These are phyloP conservation scores for Zaprionus nigranus DNA, from an alignment of 1,140 invertebrate species.

Conservation along the genomic window DNA sequence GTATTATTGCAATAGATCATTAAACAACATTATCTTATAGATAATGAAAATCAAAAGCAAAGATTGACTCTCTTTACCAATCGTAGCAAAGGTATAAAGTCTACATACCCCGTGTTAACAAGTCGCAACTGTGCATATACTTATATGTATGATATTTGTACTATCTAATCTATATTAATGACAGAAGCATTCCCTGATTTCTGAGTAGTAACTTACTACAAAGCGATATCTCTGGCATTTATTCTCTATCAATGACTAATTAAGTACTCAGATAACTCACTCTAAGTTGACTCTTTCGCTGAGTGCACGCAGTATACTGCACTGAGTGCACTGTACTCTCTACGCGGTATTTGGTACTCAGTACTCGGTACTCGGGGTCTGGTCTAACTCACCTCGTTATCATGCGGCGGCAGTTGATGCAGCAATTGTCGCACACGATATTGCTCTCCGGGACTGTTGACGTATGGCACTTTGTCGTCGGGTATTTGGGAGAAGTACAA, in stretches of 20 bases:
- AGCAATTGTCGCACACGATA: conserved; percentile 97
- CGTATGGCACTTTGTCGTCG: conserved; percentile 98
- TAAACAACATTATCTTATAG: too few relatives aligned
- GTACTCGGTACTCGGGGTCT: conserved; percentile 11
- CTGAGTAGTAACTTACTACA: too few relatives aligned
- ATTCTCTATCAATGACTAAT: neutral
- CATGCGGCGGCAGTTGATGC: conserved; percentile 96
- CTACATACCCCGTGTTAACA: too few relatives aligned
- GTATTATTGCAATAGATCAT: too few relatives aligned
- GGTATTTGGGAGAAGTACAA: conserved; percentile 97
- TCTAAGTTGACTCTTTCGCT: neutral
- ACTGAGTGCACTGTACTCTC: conserved; percentile 1
- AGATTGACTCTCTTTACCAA: too few relatives aligned
- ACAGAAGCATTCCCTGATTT: too few relatives aligned
- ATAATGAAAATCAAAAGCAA: too few relatives aligned
- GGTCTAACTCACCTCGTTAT: conserved; percentile 89
- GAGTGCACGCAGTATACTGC: neutral
- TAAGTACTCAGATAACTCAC: neutral
- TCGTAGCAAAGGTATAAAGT: too few relatives aligned
- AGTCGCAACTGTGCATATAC: too few relatives aligned
- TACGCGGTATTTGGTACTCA: conserved; percentile 3
- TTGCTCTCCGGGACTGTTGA: conserved; percentile 97
- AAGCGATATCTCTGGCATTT: too few relatives aligned
- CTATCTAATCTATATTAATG: too few relatives aligned
- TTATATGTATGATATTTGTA: too few relatives aligned